Evolutionary conservation across 2,888 invertebrate genomes (phyloP), one percentile per base, ranked within the genome.

Genomic region (Tiliacea aurago): DNA sequence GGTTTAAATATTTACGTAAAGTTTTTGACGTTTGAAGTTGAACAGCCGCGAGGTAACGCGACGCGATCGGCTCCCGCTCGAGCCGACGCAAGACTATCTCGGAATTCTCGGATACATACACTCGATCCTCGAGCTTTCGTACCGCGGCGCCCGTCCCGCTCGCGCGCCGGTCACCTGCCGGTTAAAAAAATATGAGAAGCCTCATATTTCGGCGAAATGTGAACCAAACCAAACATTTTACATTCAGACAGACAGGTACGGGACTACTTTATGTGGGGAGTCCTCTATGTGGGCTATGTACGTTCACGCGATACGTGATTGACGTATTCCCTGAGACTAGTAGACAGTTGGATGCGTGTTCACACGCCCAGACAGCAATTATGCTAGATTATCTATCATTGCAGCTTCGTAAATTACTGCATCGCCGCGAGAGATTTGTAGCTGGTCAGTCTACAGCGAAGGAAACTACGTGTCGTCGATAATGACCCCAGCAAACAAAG

Each of bases 171-270:
- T 94, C 95, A 95, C 94, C 94, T 94, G 95, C 93, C 89, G 88
- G 86, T 85, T 90, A 89, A 94, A 95, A 95, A 95, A 94, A 93
- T 90, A 91, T 89, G 85, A 90, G 93, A 93, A 93, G 91, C 91
- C 93, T 92, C 91, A 91, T 91, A 93, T 94, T 96, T 96, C 95
- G 95, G 81, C 94, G 95, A 96, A 95, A 95, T 91, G 88, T 90
- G 90, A 94, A 89, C 92, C 90, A 91, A 92, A 92, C 90, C 90
- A 92, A 93, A 95, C 89, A 93, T 90, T 91, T 90, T 88, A 91
- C 87, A 87, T 84, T 85, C 84, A 87, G 69, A 70, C 81, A 88
- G 87, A 89, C 93, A 94, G 93, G 93, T 93, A 94, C 88, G 84
- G 88, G 85, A 90, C 88, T 90, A 78, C 87, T 86, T 84, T 79